Base-by-base conservation (phyloP, 1,140 invertebrate genomes). In the Atta cephalotes region DNA sequence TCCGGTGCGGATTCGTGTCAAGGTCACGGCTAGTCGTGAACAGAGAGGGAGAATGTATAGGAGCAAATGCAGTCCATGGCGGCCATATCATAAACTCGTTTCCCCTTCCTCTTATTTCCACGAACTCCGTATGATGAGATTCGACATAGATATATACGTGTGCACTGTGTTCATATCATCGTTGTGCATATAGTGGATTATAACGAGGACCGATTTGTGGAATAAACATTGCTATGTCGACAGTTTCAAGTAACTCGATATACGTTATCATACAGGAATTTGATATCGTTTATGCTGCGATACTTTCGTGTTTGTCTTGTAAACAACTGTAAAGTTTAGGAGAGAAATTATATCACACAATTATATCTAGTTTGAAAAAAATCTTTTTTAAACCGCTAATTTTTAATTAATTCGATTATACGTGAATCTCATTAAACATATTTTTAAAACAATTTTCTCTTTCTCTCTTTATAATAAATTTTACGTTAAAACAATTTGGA, bases 1-100 rank as follows among this genome's bases (percentile, higher is more conserved):
- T 39, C 39, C n/a, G 21, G 14, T n/a, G 18, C 16, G 14, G 4
- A 84, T 78, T 25, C 53, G 49, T 84, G 86, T 88, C 78, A 89
- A 88, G 88, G 87, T 85, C 65, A 60, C 56, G 16, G 39, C 56
- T 56, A 72, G 39, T 16, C 16, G 25, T 58, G 16, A 51, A 78
- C 6, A 5, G 63, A 39, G 63, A 25, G 65, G 51, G 63, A 62
- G 35, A 51, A 63, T 87, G 45, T 25, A 84, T 56, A n/a, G 56
- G 86, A 87, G 25, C 45, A 45, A 0, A 21, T 35, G 45, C 51
- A 53, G 45, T 5, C n/a, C 18, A 49, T 51, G 66, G 35, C 21
- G 31, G 45, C 56, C 31, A 58, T 66, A 21, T 35, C 25, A 6
- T 28, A 58, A 39, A 85, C 28, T 14, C 39, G 60, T 70, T 72